Evolutionary conservation across 2,113 vertebrate species (phyloP).

Genomic region (Riparia riparia): DNA sequence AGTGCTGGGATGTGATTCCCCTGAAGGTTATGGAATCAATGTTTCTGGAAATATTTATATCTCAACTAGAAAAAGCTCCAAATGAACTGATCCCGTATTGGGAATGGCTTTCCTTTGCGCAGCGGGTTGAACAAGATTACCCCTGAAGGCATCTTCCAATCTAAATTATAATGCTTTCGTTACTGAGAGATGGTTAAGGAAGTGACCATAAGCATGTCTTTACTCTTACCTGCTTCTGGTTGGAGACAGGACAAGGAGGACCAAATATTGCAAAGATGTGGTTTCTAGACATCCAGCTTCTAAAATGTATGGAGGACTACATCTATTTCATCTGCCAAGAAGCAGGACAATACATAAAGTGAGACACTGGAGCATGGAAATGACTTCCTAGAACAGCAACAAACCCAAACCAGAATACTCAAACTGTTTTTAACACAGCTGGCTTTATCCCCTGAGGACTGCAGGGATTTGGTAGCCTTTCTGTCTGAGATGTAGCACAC

Average conservation of each 20-base stretch:
- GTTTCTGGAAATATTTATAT: neutral
- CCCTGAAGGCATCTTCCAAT: neutral
- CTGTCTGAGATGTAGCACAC: rapidly evolving
- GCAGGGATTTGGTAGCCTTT: neutral
- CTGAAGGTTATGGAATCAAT: neutral
- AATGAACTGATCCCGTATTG: neutral
- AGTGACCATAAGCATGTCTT: neutral
- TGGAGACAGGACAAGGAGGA: neutral
- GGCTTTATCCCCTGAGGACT: neutral
- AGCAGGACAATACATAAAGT: neutral
- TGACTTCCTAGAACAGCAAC: neutral
- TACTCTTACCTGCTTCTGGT: neutral
- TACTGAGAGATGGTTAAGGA: neutral
- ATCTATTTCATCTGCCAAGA: neutral
- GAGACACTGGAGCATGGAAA: neutral
- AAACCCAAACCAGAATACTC: neutral
- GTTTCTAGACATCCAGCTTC: neutral
- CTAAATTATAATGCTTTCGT: neutral
- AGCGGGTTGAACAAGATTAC: neutral
- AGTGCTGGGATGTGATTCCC: neutral
- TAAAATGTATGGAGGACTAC: neutral
- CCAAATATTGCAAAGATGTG: neutral
- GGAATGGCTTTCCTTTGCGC: neutral
- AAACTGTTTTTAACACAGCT: neutral
- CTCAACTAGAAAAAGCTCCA: neutral